Conservation (phyloP, 2,113 vertebrate genomes). For the Hyperopisus bebe region DNA sequence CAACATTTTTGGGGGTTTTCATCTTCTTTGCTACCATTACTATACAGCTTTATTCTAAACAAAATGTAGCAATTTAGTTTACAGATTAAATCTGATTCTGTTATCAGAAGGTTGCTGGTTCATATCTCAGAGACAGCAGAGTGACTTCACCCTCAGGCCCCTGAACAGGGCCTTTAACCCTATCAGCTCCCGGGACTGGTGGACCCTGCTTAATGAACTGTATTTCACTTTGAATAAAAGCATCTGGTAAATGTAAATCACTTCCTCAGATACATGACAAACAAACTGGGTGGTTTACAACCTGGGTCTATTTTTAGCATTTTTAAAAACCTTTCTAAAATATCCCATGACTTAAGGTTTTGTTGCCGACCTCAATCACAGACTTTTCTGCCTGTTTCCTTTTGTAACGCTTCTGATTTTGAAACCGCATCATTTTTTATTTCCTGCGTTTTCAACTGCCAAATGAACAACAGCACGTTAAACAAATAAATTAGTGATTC, state of each 20-base stretch:
- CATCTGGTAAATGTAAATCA: neutral
- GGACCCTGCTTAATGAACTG: neutral
- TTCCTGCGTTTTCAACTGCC: neutral
- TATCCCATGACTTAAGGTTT: neutral
- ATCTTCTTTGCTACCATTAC: neutral
- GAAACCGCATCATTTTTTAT: neutral
- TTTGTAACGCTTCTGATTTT: neutral
- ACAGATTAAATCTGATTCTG: neutral
- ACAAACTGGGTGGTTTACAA: neutral
- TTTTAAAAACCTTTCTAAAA: neutral
- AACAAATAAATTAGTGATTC: conserved; percentile 36
- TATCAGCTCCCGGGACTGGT: neutral
- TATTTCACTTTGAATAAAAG: neutral
- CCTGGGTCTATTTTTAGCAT: neutral
- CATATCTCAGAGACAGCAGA: neutral
- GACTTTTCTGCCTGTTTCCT: neutral
- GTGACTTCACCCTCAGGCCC: neutral
- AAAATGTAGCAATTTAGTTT: neutral
- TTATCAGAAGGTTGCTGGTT: neutral
- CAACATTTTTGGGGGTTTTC: neutral
- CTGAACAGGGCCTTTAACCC: neutral
- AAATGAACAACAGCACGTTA: neutral
- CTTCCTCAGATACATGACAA: neutral
- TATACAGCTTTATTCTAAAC: neutral
- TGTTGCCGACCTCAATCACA: neutral